Percentiles rank a stretch among this genome's conserved stretches.
Conservation (phyloP, 2,888 invertebrate species). For the Xylophagus ater region DNA sequence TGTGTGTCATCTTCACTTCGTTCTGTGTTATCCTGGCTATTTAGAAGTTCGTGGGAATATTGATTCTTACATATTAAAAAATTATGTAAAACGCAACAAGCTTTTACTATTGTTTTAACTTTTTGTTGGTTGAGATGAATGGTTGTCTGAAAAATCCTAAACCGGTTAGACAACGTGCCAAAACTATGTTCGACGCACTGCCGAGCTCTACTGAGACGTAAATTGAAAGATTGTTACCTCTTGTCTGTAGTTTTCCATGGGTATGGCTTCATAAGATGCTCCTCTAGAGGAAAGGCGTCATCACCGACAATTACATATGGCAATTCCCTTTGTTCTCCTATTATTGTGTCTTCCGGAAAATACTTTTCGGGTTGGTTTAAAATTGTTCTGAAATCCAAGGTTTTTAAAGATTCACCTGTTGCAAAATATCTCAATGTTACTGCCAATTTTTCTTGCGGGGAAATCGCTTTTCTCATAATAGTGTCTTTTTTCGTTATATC, state of each 20-base stretch:
- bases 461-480: too few species aligned
- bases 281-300: neutral
- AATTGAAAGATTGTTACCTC: neutral
- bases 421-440: neutral
- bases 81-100: neutral
- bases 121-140: too few species aligned
- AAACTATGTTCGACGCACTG: too few species aligned
- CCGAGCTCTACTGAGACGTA: neutral
- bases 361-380: neutral
- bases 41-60: too few species aligned
- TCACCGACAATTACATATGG: neutral
- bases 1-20: too few species aligned
- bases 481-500: too few species aligned
- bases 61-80: too few species aligned
- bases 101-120: neutral
- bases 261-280: neutral
- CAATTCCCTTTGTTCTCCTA: neutral
- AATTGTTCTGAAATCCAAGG: neutral
- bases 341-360: neutral
- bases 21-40: too few species aligned
- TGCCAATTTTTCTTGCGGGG: too few species aligned
- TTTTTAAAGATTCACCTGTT: neutral
- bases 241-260: neutral
- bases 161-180: too few species aligned
- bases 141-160: too few species aligned